phyloP scores from a whole-genome alignment of 2,888 invertebrate species.

The Eupithecia pulchellata region DNA sequence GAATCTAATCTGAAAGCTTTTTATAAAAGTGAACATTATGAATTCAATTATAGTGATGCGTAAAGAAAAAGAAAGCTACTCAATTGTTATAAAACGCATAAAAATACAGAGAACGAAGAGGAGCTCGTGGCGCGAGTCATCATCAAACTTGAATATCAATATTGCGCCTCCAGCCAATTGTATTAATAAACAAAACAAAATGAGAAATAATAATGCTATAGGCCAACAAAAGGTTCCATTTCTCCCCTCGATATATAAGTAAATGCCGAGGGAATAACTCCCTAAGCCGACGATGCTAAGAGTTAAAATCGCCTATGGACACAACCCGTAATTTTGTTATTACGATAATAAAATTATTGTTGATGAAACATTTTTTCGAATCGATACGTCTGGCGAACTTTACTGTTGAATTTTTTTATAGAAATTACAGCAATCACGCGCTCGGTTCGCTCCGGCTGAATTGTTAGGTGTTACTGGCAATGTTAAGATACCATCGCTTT shows the following conservation, averaged over 20 bases:
- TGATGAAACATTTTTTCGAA: slow-evolving; percentile 85
- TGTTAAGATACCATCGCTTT: slow-evolving; percentile 56
- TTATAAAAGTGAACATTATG: slow-evolving; percentile 30
- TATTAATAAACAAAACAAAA: slow-evolving; percentile 86
- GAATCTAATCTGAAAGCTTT: slow-evolving; percentile 29
- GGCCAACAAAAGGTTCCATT: slow-evolving; percentile 85
- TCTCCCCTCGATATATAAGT: slow-evolving; percentile 80
- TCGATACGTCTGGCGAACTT: slow-evolving; percentile 82
- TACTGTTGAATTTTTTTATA: slow-evolving; percentile 81
- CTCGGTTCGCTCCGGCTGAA: slow-evolving; percentile 68
- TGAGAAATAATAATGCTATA: slow-evolving; percentile 86
- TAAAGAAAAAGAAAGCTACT: slow-evolving; percentile 66
- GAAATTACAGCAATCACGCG: slow-evolving; percentile 82
- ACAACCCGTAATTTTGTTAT: slow-evolving; percentile 84
- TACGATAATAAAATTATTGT: slow-evolving; percentile 85
- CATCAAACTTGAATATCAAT: slow-evolving; percentile 86
- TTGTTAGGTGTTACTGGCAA: slow-evolving; percentile 76
- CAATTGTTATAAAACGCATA: slow-evolving; percentile 74
- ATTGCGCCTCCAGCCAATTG: slow-evolving; percentile 85
- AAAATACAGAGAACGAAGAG: slow-evolving; percentile 77
- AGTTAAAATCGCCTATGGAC: slow-evolving; percentile 71
- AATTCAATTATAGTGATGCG: slow-evolving; percentile 55
- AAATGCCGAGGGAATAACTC: slow-evolving; percentile 68
- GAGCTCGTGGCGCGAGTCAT: slow-evolving; percentile 78
- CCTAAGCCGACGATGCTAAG: slow-evolving; percentile 70